phyloP scores from a whole-genome alignment of 2,888 invertebrate species.

The Dicyrtoma fusca region DNA sequence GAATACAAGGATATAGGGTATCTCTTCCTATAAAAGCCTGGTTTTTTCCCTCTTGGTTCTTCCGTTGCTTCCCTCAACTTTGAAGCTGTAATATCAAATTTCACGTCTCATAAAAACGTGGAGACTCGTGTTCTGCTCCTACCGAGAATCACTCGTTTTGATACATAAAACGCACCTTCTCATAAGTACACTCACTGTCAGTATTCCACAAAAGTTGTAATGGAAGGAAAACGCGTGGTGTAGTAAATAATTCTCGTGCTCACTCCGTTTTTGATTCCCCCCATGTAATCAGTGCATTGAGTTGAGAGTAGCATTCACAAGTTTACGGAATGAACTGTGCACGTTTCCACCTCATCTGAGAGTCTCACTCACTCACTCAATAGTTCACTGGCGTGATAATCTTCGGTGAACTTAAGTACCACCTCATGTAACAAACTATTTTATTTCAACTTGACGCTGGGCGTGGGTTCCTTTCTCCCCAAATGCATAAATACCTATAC shows the following conservation, averaged over 20 bases:
- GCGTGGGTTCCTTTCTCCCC: conserved; percentile 19
- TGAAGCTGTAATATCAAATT: conserved; percentile 26
- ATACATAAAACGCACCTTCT: conserved; percentile 13
- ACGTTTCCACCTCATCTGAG: not conserved
- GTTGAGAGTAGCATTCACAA: not conserved
- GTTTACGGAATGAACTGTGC: not conserved
- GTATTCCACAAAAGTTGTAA: not conserved
- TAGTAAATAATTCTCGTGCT: too few relatives aligned
- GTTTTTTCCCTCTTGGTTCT: too few relatives aligned
- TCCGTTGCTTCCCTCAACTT: not conserved
- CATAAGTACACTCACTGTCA: not conserved
- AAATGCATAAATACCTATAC: too few relatives aligned
- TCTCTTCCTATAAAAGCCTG: too few relatives aligned
- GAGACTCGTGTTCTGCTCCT: conserved; percentile 16
- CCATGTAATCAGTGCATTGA: not conserved
- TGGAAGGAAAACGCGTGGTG: not conserved
- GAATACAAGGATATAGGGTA: too few relatives aligned
- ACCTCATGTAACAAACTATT: too few relatives aligned
- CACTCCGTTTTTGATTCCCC: not conserved
- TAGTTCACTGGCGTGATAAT: conserved; percentile 1
- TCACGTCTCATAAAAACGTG: conserved; percentile 27
- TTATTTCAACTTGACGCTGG: not conserved
- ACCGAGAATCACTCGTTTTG: conserved; percentile 19
- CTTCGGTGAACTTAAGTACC: conserved; percentile 8
- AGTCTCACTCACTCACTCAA: not conserved